Evolutionary conservation across 1,140 invertebrate species (phyloP).

Genomic region (Cheumatopsyche charites): DNA sequence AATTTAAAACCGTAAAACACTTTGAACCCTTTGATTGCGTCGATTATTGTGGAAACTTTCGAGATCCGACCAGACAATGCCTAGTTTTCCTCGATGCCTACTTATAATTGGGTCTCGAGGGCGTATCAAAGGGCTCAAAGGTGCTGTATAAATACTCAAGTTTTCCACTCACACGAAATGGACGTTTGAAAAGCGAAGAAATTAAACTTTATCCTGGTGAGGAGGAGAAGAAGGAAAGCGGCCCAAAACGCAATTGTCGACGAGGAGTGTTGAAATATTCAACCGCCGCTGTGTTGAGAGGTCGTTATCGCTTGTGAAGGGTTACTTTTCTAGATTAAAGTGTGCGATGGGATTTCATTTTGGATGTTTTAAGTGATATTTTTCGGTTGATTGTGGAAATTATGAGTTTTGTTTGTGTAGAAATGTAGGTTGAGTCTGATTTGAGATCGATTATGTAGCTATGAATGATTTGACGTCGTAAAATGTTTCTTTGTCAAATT

Average conservation of each 20-base stretch:
- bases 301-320: neutral
- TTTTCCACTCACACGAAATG: conserved; percentile 16
- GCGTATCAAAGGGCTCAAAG: neutral
- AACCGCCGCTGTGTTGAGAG: neutral
- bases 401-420: too few relatives aligned
- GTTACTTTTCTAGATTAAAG: too few relatives aligned
- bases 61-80: neutral
- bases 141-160: conserved; percentile 12
- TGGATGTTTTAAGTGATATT: too few relatives aligned
- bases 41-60: conserved; percentile 13
- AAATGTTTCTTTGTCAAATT: too few relatives aligned
- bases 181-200: conserved; percentile 14
- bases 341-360: too few relatives aligned
- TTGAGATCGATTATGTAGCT: too few relatives aligned
- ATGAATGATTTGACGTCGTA: too few relatives aligned
- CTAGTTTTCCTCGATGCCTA: too few relatives aligned
- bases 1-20: neutral
- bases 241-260: neutral
- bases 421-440: too few relatives aligned
- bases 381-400: too few relatives aligned
- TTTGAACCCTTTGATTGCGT: neutral
- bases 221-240: too few relatives aligned
- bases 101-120: neutral
- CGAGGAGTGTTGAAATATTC: conserved; percentile 5
- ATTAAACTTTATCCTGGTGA: neutral